Evolutionary conservation across 1,140 invertebrate genomes (phyloP), one percentile per base, ranked within the genome.

Genomic region (Glossosoma conforme): DNA sequence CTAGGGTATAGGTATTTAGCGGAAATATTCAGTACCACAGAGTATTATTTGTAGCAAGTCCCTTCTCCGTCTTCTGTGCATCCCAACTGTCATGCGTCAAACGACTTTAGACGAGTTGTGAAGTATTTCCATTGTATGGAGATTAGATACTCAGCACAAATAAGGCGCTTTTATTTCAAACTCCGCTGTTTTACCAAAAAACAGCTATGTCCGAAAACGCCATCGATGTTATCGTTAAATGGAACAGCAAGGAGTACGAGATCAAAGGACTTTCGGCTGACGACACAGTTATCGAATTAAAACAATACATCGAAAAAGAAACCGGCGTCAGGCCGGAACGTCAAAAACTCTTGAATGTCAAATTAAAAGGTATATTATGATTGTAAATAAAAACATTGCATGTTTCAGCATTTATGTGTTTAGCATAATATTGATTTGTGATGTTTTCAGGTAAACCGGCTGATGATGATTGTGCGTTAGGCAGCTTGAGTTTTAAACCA

Each of bases 321-420:
- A 96, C 92, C 33, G 83, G 85, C 18, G 91, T 95, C 8, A 67
- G 85, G 35, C 89, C 91, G 3, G 86, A 93, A 62, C 77, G 93
- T 56, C 94, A 97, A 69, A 97, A 97, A 73, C 68, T 98, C 8
- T 74, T 97, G 4, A 97, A 97, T 69, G 74, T 97, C 13, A 95
- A 93, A 74, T 78, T 82, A 62, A 93, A 93, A 85, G 92, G 92
- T 90, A 69, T 33, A 25, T 19, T 18, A 18, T 10, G 10, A 14
- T 49, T 43, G 28, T 28, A 3, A 42, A 14, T 56, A 54, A 17
- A 43, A 13, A 44, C 36, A 21, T 25, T 6, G 25, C 8, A 19
- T 18, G 33, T 11, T 10, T 33, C 14, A 19, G 3, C 3, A n/a
- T n/a, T 19, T 35, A 11, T 45, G 15, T 21, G 3, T 14, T 35